Conservation (phyloP, 2,888 invertebrate species). For the Dolomedes plantarius region DNA sequence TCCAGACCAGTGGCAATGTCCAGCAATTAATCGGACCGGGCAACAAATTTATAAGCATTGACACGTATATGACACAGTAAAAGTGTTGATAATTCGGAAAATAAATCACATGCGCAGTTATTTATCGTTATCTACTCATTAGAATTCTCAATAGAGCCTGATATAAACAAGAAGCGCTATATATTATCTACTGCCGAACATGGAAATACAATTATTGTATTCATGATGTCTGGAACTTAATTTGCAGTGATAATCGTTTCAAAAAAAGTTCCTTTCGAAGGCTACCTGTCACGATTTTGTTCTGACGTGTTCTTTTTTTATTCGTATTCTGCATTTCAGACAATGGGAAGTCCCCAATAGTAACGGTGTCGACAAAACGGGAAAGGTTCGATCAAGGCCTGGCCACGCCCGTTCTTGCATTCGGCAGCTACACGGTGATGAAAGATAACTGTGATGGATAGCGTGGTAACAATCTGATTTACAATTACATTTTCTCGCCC, state of each 20-base stretch:
- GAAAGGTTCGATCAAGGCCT: constrained; percentile 47
- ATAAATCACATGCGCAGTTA: not conserved
- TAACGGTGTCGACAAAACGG: constrained; percentile 21
- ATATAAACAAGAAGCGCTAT: not conserved
- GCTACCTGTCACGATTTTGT: constrained; percentile 46
- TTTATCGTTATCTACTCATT: not conserved
- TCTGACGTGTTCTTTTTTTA: constrained; percentile 5
- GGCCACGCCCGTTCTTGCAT: constrained; percentile 33
- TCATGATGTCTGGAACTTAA: constrained; percentile 38
- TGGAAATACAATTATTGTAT: constrained; percentile 58
- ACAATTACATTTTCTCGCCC: not conserved
- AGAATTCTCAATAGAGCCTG: not conserved
- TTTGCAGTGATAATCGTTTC: constrained; percentile 55
- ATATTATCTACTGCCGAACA: constrained; percentile 43
- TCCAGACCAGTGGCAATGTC: not conserved
- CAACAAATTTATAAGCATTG: not conserved
- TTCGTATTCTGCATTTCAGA: constrained; percentile 19
- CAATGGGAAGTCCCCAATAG: constrained; percentile 49
- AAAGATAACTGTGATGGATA: constrained; percentile 43
- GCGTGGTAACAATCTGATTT: not conserved
- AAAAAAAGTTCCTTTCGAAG: constrained; percentile 44
- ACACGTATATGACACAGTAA: not conserved
- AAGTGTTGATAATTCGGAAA: not conserved
- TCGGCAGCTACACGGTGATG: constrained; percentile 21
- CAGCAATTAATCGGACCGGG: not conserved